Evolutionary conservation across 2,888 invertebrate species (phyloP).

Genomic region (Schizaphis graminum): DNA sequence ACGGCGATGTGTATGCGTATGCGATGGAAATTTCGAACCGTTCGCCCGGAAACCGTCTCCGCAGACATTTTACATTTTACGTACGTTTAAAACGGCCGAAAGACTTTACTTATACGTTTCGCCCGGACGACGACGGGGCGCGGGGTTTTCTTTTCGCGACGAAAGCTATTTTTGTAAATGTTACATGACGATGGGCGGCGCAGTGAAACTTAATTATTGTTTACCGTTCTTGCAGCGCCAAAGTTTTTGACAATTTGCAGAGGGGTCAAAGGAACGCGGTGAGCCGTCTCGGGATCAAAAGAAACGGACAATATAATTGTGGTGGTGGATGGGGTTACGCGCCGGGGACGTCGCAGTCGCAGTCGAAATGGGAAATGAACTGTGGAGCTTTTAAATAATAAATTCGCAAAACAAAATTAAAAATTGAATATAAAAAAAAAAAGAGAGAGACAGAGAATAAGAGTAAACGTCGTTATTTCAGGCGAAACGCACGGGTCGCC

Average conservation of each 20-base stretch:
- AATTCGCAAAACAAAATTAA: not conserved
- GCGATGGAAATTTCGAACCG: not conserved
- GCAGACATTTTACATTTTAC: not conserved
- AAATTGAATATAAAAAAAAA: not conserved
- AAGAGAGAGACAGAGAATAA: not conserved
- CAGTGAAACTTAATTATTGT: conserved; percentile 32
- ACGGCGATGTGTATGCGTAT: not conserved
- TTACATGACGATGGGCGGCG: not conserved
- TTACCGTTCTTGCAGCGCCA: conserved; percentile 9
- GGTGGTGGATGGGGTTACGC: not conserved
- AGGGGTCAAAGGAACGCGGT: conserved; percentile 20
- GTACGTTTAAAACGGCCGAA: not conserved
- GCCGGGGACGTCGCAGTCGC: not conserved
- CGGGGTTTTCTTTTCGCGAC: conserved; percentile 1
- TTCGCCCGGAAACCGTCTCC: conserved; percentile 10
- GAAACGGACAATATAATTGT: conserved; percentile 2
- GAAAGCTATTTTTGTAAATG: conserved; percentile 35
- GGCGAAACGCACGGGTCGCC: not conserved
- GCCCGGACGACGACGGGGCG: not conserved
- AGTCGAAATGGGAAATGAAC: not conserved
- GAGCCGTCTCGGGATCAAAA: not conserved
- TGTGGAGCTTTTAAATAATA: conserved; percentile 11
- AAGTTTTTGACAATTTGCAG: conserved; percentile 41
- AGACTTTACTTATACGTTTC: conserved; percentile 7
- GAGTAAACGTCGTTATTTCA: not conserved